Conservation (phyloP, 2,113 vertebrate genomes). For the Egretta garzetta region DNA sequence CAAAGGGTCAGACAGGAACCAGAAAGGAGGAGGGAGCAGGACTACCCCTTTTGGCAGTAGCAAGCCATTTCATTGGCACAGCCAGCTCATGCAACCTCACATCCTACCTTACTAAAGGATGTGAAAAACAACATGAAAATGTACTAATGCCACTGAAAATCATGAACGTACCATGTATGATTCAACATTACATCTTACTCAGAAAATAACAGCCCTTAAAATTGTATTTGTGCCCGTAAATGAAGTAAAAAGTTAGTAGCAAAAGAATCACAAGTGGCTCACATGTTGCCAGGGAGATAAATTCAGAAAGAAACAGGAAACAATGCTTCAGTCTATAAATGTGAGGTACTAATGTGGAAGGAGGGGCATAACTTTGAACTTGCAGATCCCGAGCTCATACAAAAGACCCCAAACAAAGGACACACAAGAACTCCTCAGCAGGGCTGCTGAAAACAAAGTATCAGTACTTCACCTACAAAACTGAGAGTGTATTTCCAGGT, state of each 20-base stretch:
- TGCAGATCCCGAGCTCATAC: background rate
- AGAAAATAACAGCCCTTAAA: background rate
- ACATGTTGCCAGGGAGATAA: slow-evolving; percentile 42
- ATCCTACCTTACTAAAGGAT: slow-evolving; percentile 1
- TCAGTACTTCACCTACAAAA: background rate
- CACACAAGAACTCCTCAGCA: background rate
- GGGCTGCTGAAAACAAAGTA: background rate
- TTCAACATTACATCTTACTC: background rate
- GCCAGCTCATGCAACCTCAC: background rate
- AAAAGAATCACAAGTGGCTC: background rate
- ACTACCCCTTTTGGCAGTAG: slow-evolving; percentile 16
- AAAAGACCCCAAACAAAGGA: slow-evolving; percentile 26
- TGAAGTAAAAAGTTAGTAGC: background rate
- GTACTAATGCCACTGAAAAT: background rate
- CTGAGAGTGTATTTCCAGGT: background rate
- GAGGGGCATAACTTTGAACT: slow-evolving; percentile 8
- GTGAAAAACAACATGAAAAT: background rate
- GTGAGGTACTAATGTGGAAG: slow-evolving; percentile 24
- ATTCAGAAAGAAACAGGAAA: slow-evolving; percentile 45
- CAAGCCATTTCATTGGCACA: background rate
- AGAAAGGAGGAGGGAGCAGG: slow-evolving; percentile 1
- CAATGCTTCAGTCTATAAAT: slow-evolving; percentile 28
- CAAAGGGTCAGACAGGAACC: slow-evolving; percentile 1
- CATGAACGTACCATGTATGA: background rate
- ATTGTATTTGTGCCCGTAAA: background rate